phyloP scores from a whole-genome alignment of 1,140 invertebrate genomes.

The Drosophila sucinea region DNA sequence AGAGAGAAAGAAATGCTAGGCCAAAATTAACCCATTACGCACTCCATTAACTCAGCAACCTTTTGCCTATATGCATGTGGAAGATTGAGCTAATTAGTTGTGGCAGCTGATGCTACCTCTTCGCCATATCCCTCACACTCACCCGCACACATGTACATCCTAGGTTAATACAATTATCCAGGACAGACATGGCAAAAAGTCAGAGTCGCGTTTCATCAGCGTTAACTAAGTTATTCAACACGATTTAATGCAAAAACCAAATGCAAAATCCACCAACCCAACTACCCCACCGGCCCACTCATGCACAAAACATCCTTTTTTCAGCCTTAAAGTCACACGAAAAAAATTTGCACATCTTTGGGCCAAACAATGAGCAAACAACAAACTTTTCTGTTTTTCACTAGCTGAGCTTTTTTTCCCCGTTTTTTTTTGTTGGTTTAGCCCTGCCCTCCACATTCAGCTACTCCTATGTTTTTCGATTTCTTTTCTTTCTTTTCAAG shows the following conservation, averaged over 20 bases:
- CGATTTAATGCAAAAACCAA: conserved; percentile 55
- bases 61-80: conserved; percentile 69
- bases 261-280: conserved; percentile 11
- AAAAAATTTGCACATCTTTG: conserved; percentile 19
- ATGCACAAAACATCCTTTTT: background rate
- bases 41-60: conserved; percentile 68
- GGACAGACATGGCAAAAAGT: conserved; percentile 33
- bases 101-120: conserved; percentile 62
- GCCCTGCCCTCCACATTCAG: background rate
- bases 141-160: conserved; percentile 11
- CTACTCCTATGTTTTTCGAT: conserved; percentile 13
- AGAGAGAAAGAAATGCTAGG: conserved; percentile 12
- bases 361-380: conserved; percentile 13
- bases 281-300: background rate
- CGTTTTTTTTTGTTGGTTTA: background rate
- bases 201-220: conserved; percentile 14
- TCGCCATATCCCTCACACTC: background rate
- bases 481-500: conserved; percentile 64
- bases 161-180: conserved; percentile 51
- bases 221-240: conserved; percentile 67
- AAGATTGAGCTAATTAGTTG: conserved; percentile 65
- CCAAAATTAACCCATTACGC: conserved; percentile 79
- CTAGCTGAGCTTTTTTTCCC: background rate
- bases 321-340: conserved; percentile 17
- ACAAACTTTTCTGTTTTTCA: conserved; percentile 13